Base-by-base conservation (phyloP, 2,797 vertebrate species). In the Tympanoctomys barrerae region DNA sequence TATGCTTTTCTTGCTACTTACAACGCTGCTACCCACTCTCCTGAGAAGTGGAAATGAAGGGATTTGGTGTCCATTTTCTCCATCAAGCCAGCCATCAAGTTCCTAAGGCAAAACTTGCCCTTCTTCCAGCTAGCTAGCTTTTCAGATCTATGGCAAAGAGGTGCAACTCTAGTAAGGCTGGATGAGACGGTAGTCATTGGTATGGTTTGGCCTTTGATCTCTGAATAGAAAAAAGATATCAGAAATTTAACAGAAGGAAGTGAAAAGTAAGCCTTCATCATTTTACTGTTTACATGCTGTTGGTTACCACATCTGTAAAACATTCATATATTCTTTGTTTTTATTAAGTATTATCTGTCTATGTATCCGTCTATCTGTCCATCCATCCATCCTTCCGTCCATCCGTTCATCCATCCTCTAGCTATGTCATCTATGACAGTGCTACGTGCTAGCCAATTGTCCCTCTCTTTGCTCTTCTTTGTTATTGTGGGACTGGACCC, bases 91-190 rank as follows among this genome's bases (percentile, higher is more conserved):
- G 39, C n/a, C 2, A 78, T 78, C 46, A 54, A 36, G 61, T 92
- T 92, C 78, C 88, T 87, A 89, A 95, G 94, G 2, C 39, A 94
- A 87, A 39, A 61, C 92, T 87, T 96, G 64, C 66, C 61, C 91
- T 92, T 9, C 19, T 82, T 64, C 46, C 83, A 82, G 33, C 64
- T 78, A 84, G 36, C 36, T 52, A 80, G 54, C 28, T 85, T 96
- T 94, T 94, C n/a, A 79, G 73, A 62, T 24, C 39, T 49, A 16
- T 75, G 54, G n/a, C 2, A 14, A 90, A 91, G 46, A 87, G 33
- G 26, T 66, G 7, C 1, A 52, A 14, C 6, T 90, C 26, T 90
- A 87, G 89, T 18, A 90, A 18, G 80, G 68, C 62, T 28, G 88
- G 61, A 46, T 77, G 31, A 77, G 62, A 87, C 52, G 49, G n/a